Percentiles rank a stretch among this genome's conserved stretches.
Evolutionary conservation across 2,797 vertebrate species (phyloP).

Genomic region (Trichosurus vulpecula): DNA sequence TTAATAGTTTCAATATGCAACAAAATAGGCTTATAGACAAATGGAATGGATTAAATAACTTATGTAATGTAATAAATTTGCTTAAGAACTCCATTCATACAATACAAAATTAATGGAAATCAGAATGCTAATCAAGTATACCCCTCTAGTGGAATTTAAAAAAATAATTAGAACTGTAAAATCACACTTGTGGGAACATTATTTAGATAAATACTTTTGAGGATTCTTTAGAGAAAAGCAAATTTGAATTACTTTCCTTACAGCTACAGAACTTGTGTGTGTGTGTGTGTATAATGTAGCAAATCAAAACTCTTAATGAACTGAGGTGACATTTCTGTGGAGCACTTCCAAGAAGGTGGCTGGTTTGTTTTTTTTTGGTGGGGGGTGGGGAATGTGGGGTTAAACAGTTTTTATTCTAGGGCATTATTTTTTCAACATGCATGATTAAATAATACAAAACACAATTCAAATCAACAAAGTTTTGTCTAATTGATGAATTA

Average conservation of each 20-base stretch:
- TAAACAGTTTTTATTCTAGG: background rate
- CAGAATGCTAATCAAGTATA: background rate
- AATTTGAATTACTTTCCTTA: slow-evolving; percentile 20
- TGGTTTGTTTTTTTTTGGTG: background rate
- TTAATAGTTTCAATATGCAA: slow-evolving; percentile 18
- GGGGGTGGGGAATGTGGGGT: background rate
- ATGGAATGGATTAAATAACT: background rate
- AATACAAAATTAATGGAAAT: slow-evolving; percentile 18
- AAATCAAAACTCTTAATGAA: background rate
- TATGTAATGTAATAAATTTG: slow-evolving; percentile 11
- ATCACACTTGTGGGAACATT: background rate
- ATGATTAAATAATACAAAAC: slow-evolving; percentile 43
- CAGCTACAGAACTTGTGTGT: background rate
- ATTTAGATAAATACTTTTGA: slow-evolving; percentile 19
- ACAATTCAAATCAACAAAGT: slow-evolving; percentile 15
- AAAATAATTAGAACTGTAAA: slow-evolving; percentile 42
- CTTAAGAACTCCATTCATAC: slow-evolving; percentile 19
- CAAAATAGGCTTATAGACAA: slow-evolving; percentile 42
- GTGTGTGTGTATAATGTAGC: background rate
- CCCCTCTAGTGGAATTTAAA: slow-evolving; percentile 29
- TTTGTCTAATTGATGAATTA: background rate
- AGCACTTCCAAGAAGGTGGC: background rate
- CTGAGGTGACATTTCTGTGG: background rate
- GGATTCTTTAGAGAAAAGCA: slow-evolving; percentile 26
- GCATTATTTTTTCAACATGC: slow-evolving; percentile 20